Base-by-base conservation (phyloP, 1,140 invertebrate genomes). In the Anastrepha ludens region DNA sequence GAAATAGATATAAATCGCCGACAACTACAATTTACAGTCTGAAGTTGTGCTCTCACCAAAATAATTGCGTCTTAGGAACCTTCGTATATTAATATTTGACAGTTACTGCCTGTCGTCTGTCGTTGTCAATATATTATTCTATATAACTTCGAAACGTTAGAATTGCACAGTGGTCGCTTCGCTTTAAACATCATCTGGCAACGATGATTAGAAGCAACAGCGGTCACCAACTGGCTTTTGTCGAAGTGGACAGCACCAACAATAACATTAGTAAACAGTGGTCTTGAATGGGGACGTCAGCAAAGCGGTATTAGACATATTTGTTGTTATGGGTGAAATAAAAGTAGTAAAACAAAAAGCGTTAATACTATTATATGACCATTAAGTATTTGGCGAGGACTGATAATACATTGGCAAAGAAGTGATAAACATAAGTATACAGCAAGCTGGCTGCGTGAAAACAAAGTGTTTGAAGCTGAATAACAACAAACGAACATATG, bases 251-350 rank as follows among this genome's bases (percentile, higher is more conserved):
- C 15, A 55, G 15, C 13, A 9, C 9, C 9, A 5, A 81, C 47
- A 81, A 81, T 47, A 81, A 81, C 41, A 5, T 17, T 81, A 29
- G 74, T 81, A 81, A 81, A 81, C 74, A 81, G 17, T 2, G n/a
- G 9, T 50, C 20, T 13, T 44, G 67, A 81, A 81, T 81, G 74
- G 74, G n/a, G 74, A 81, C 74, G 74, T 81, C 74, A 81, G 74
- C 74, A 81, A 81, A 47, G n/a, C 74, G 47, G 47, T 20, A 55
- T 9, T 44, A 74, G 44, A 44, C 67, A 41, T 41, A n/a, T 74
- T 74, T 9, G 67, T 29, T 29, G 29, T 29, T 29, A 29, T 55
- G 11, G 11, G 50, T 55, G 11, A 55, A 55, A 55, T 55, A 55
- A 55, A 6, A 29, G 29, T 67, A 44, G 39, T 44, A 47, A 44